phyloP scores from a whole-genome alignment of 2,888 invertebrate species.

The Byasa hedistus region DNA sequence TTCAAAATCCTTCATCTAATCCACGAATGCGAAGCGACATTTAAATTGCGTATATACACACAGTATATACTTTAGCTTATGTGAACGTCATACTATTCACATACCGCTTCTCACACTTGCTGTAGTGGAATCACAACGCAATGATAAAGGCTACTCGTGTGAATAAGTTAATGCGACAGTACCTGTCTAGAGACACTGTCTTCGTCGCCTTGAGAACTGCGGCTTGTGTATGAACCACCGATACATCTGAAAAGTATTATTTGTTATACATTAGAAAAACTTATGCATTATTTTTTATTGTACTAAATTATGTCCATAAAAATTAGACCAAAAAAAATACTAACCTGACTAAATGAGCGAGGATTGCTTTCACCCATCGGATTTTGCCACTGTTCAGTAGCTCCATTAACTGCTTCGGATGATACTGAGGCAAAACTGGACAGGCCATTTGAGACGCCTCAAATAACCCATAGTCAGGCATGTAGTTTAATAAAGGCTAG shows the following conservation, averaged over 20 bases:
- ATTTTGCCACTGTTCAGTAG: conserved; percentile 98
- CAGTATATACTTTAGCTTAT: conserved; percentile 11
- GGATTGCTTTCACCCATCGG: conserved; percentile 98
- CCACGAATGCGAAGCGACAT: conserved; percentile 19
- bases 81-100: conserved; percentile 31
- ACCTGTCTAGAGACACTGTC: conserved; percentile 81
- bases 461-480: conserved; percentile 96
- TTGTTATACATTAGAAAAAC: too few species aligned
- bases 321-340: background rate
- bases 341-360: conserved; percentile 95
- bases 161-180: conserved; percentile 34
- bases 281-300: background rate
- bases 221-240: conserved; percentile 79
- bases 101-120: conserved; percentile 3
- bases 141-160: conserved; percentile 16
- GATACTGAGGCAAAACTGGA: conserved; percentile 98
- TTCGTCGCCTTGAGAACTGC: conserved; percentile 79
- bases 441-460: conserved; percentile 98
- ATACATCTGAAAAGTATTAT: conserved; percentile 73
- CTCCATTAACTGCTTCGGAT: conserved; percentile 99
- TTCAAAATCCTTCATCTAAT: conserved; percentile 1
- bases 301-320: background rate
- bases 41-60: too few species aligned
- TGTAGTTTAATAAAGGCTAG: conserved; percentile 85
- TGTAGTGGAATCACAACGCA: conserved; percentile 9